These are phyloP conservation scores for Bucco capensis DNA, from an alignment of 2,113 vertebrate genomes.

Conservation along the genomic window DNA sequence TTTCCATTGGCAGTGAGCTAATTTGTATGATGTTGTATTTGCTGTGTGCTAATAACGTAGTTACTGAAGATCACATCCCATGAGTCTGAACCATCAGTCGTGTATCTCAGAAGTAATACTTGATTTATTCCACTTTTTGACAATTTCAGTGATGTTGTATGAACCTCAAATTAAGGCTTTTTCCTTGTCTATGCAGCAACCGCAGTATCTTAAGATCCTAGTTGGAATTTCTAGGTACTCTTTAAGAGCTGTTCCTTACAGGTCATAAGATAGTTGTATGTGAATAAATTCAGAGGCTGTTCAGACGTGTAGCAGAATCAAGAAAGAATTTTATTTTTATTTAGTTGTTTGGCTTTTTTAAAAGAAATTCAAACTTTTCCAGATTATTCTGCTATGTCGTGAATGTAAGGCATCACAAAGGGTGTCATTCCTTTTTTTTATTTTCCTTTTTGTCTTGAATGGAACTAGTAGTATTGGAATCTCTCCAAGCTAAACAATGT, in stretches of 20 bases:
- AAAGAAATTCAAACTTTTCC: background rate
- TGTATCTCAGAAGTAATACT: background rate
- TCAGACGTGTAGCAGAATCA: background rate
- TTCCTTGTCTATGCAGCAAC: background rate
- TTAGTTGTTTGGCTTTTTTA: background rate
- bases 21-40: background rate
- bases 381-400: background rate
- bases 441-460: background rate
- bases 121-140: background rate
- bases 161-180: background rate
- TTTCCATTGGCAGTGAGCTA: background rate
- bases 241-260: background rate
- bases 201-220: background rate
- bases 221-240: background rate
- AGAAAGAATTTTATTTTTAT: background rate
- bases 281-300: background rate
- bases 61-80: background rate
- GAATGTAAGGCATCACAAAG: background rate
- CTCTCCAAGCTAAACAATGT: background rate
- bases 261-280: fast-evolving
- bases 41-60: background rate
- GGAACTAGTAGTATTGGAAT: background rate
- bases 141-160: background rate
- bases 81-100: background rate
- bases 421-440: fast-evolving